A percentile compares a stretch with the other conserved stretches of the same genome.
Conservation (phyloP, 2,113 vertebrate genomes). For the Oreocharis arfaki region DNA sequence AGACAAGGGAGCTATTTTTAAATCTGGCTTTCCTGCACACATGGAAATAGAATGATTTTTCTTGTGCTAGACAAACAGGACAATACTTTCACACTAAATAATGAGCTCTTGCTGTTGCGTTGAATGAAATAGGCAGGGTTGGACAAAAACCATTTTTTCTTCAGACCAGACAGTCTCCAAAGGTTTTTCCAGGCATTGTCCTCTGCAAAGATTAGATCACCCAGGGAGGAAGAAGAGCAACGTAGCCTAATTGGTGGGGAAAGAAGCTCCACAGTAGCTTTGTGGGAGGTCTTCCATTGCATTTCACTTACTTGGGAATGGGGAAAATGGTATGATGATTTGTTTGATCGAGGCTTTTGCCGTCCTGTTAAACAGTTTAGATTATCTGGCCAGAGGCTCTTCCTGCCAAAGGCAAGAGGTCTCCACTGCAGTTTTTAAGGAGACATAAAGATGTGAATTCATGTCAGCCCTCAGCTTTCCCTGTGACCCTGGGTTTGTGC, state of each 20-base stretch:
- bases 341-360: not conserved
- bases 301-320: not conserved
- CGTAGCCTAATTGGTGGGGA: not conserved
- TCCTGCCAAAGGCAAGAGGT: not conserved
- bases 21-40: not conserved
- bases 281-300: not conserved
- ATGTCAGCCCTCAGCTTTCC: not conserved
- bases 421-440: not conserved
- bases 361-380: not conserved
- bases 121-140: not conserved
- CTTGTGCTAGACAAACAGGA: not conserved
- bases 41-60: not conserved
- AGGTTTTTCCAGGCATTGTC: not conserved
- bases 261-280: not conserved
- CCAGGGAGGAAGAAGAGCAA: not conserved
- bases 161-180: not conserved
- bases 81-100: not conserved
- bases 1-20: conserved; percentile 14
- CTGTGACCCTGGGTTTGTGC: not conserved
- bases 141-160: not conserved
- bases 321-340: not conserved
- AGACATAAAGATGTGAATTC: not conserved
- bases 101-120: not conserved
- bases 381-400: not conserved
- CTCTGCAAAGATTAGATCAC: not conserved